phyloP scores from a whole-genome alignment of 1,140 invertebrate genomes.

The Caenorhabditis remanei region DNA sequence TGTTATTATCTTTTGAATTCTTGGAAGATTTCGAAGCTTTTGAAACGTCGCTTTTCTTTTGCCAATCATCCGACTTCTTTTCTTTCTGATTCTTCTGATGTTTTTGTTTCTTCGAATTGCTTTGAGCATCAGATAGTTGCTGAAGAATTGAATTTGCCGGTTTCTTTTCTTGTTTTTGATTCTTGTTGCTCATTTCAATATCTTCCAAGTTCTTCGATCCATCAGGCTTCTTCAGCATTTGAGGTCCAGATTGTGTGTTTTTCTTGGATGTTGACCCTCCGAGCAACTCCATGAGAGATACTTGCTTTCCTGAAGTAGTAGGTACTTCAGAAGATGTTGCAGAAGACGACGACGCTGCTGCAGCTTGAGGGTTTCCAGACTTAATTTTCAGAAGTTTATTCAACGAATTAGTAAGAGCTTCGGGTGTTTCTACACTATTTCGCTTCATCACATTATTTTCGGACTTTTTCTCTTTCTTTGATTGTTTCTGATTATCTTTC shows the following conservation, averaged over 20 bases:
- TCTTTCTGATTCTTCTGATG: slow-evolving; percentile 4
- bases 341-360: neutral
- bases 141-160: neutral
- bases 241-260: neutral
- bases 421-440: neutral
- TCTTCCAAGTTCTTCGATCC: neutral
- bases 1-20: neutral
- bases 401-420: neutral
- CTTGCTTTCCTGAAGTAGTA: neutral
- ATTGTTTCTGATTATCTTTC: neutral
- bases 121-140: slow-evolving; percentile 9
- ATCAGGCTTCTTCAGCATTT: neutral
- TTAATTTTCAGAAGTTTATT: slow-evolving; percentile 20
- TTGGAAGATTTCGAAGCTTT: neutral
- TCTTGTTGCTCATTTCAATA: neutral
- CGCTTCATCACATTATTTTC: neutral
- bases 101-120: neutral
- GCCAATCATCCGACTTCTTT: neutral
- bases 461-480: neutral
- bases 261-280: neutral
- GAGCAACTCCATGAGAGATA: slow-evolving; percentile 11
- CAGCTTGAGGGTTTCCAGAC: neutral
- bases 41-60: neutral
- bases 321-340: neutral
- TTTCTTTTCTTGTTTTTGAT: neutral